Percentiles rank a stretch among this genome's conserved stretches.
Evolutionary conservation across 2,797 vertebrate genomes (phyloP).

Genomic region (Pangasius sanitwongsei): DNA sequence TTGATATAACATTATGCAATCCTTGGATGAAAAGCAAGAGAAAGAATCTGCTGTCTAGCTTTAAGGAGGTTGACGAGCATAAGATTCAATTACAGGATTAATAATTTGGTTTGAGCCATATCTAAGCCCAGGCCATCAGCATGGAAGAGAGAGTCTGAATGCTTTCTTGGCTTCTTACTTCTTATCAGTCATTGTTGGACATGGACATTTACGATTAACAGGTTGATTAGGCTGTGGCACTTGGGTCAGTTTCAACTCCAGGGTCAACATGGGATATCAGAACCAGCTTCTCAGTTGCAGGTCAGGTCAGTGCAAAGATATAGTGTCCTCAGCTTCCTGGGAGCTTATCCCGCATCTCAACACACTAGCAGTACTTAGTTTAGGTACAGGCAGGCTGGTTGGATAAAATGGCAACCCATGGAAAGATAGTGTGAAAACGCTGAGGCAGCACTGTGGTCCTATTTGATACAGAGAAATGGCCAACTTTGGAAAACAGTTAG

Average conservation of each 20-base stretch:
- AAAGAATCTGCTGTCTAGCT: not conserved
- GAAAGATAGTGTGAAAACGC: not conserved
- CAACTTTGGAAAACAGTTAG: not conserved
- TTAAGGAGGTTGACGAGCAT: not conserved
- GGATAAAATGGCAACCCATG: not conserved
- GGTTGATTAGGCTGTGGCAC: not conserved
- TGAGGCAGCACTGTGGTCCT: not conserved
- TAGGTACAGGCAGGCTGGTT: not conserved
- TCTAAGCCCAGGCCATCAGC: not conserved
- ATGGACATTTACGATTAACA: not conserved
- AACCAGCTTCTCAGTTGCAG: not conserved
- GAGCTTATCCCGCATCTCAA: not conserved
- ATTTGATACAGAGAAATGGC: not conserved
- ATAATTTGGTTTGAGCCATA: not conserved
- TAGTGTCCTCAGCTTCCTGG: not conserved
- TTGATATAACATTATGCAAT: not conserved
- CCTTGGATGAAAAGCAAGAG: not conserved
- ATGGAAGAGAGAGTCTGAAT: not conserved
- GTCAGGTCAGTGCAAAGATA: not conserved
- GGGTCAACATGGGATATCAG: not conserved
- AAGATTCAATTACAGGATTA: not conserved
- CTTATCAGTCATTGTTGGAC: not conserved
- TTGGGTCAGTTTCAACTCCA: not conserved
- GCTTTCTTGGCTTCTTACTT: not conserved
- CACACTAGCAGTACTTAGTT: not conserved